phyloP scores from a whole-genome alignment of 2,888 invertebrate species.

The Lasioglossum oenotherae region DNA sequence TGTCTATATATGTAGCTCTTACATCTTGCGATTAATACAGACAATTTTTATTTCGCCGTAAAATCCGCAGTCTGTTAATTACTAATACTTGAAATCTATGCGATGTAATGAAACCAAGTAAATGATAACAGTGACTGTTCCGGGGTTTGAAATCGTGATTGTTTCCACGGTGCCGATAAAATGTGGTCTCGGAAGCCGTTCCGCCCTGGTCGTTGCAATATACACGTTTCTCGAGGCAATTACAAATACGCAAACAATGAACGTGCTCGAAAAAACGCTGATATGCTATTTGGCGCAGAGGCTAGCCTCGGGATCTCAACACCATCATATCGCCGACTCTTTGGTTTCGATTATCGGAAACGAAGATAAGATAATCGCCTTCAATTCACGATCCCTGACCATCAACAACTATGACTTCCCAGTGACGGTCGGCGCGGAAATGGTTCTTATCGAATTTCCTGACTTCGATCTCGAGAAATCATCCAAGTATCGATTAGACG shows the following conservation, averaged over 20 bases:
- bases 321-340: constrained; percentile 19
- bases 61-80: not conserved
- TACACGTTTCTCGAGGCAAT: constrained; percentile 61
- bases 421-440: constrained; percentile 5
- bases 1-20: no score
- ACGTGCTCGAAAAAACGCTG: constrained; percentile 53
- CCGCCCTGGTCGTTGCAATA: constrained; percentile 55
- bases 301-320: constrained; percentile 3
- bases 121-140: constrained; percentile 48
- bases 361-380: constrained; percentile 7
- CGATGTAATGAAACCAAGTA: not conserved
- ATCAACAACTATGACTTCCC: constrained; percentile 7
- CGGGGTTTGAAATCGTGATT: constrained; percentile 62
- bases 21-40: not conserved
- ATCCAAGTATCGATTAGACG: not conserved
- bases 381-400: constrained; percentile 23
- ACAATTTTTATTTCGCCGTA: not conserved
- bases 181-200: constrained; percentile 42
- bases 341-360: constrained; percentile 27
- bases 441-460: constrained; percentile 32
- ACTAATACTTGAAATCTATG: not conserved
- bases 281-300: constrained; percentile 43
- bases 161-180: constrained; percentile 39
- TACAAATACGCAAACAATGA: constrained; percentile 27
- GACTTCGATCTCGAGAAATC: not conserved